Conservation (phyloP, 1,140 invertebrate genomes). For the Drosophila tropicalis region DNA sequence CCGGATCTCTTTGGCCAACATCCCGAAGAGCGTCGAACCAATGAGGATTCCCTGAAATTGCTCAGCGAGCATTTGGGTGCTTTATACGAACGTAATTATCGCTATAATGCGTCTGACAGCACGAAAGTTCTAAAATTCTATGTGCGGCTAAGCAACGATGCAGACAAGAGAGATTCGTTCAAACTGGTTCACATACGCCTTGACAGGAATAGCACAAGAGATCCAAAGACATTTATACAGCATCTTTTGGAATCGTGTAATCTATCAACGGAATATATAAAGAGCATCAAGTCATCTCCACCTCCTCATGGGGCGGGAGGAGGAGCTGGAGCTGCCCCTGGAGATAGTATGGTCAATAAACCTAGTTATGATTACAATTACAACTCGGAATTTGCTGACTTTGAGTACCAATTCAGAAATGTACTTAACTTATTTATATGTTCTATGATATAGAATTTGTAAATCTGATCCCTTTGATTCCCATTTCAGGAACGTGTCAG, state of each 20-base stretch:
- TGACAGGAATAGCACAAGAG: constrained; percentile 73
- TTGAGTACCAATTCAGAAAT: constrained; percentile 54
- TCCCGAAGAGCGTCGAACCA: constrained; percentile 94
- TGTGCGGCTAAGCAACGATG: constrained; percentile 86
- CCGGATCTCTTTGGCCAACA: constrained; percentile 96
- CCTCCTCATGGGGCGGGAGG: constrained; percentile 21
- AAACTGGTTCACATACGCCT: constrained; percentile 87
- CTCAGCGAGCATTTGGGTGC: constrained; percentile 92
- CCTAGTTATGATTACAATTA: constrained; percentile 66
- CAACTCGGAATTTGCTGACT: constrained; percentile 62
- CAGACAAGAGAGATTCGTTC: constrained; percentile 84
- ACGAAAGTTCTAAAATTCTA: constrained; percentile 88
- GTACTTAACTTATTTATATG: constrained; percentile 27
- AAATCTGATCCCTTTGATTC: background rate
- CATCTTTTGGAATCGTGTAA: constrained; percentile 91
- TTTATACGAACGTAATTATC: constrained; percentile 87
- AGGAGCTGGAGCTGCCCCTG: background rate
- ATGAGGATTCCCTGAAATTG: constrained; percentile 95
- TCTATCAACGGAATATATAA: constrained; percentile 92
- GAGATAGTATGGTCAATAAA: constrained; percentile 38
- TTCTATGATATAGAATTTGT: background rate
- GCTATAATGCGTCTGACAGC: constrained; percentile 83
- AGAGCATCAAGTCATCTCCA: constrained; percentile 85
- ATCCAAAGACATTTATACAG: constrained; percentile 89
- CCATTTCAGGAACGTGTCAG: constrained; percentile 64